Base-by-base conservation (phyloP, 2,888 invertebrate genomes). In the Frankliniella fusca region DNA sequence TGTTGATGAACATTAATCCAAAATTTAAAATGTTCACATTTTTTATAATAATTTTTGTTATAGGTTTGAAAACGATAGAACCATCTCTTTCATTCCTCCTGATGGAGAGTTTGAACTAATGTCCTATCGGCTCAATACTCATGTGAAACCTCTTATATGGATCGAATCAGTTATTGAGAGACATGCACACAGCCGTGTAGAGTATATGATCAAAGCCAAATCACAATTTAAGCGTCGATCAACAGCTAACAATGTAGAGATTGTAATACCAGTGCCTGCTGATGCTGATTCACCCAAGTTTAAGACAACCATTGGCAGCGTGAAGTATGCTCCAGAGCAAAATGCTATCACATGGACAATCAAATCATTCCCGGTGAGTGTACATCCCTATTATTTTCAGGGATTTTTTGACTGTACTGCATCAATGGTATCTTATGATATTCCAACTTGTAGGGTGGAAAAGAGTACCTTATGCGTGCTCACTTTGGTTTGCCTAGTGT, bases 231-330 rank as follows among this genome's bases (percentile, higher is more conserved):
- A 93, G 86, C 87, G 92, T 12, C 88, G 92, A 49, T 92, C 92
- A 18, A 93, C 92, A 7, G 93, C 93, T 54, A 93, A 93, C 88
- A 92, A 93, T 87, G 93, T 93, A 23, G 93, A 93, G 86, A 92
- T 93, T 81, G 90, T 91, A 80, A 90, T 92, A 84, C 91, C 91
- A 15, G 91, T 91, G 8, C 91, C 91, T 48, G 89, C 89, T 80
- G 93, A 93, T 87, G 93, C 92, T 0, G 92, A 93, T 87, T 91
- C 92, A n/a, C 93, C 93, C 15, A 92, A 92, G 87, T 93, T 93
- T 87, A 92, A 92, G 86, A 91, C 92, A 0, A 90, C 91, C 10
- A 90, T 91, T 48, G 93, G 93, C 23, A 90, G 90, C 85, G 92
- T 92, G 82, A 91, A 91, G 86, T 93, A 93, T 87, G 90, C 90